Base-by-base conservation (phyloP, 2,888 invertebrate species). In the Falcaria lacertinaria region DNA sequence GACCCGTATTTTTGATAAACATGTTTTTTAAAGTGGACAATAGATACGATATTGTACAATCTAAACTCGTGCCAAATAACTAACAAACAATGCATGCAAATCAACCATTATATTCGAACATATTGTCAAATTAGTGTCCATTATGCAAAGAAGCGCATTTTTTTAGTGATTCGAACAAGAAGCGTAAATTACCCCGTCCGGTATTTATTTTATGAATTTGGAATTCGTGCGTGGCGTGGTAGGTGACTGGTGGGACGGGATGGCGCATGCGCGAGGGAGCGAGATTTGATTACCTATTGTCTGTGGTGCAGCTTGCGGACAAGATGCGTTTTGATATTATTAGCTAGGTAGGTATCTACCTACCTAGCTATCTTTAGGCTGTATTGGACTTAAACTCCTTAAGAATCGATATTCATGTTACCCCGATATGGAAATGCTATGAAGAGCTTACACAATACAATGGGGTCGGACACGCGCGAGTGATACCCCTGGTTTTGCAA, bases 201-300 rank as follows among this genome's bases (percentile, higher is more conserved):
- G 53, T 22, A 46, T 59, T 62, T 58, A 57, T 53, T 59, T 54
- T 60, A 65, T 61, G 59, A 63, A 74, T 70, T 62, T 67, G 48
- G 65, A 76, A 72, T 64, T 69, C 68, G 68, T 60, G 69, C 68
- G 68, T 60, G 2, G 19, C 19, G 19, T 4, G 19, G 68, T 7
- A 2, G 60, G 74, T 75, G 75, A 78, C 53, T 65, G 71, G 75
- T 77, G 62, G 64, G 48, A 37, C 16, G 28, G 8, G 3, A 15
- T 19, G 38, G 54, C 64, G 69, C 70, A 60, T 60, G 73, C 65
- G 66, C 67, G 47, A 48, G 43, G 44, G 64, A 56, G 60, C 58
- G 58, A 49, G 60, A 57, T 64, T 59, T 84, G 85, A 86, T 86
- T 86, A 79, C 74, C 68, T 57, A 85, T 86, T 86, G 86, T 86